A percentile compares a stretch with the other conserved stretches of the same genome.
These are phyloP conservation scores for Yponomeuta evonymella DNA, from an alignment of 2,888 invertebrate species.

Conservation along the genomic window DNA sequence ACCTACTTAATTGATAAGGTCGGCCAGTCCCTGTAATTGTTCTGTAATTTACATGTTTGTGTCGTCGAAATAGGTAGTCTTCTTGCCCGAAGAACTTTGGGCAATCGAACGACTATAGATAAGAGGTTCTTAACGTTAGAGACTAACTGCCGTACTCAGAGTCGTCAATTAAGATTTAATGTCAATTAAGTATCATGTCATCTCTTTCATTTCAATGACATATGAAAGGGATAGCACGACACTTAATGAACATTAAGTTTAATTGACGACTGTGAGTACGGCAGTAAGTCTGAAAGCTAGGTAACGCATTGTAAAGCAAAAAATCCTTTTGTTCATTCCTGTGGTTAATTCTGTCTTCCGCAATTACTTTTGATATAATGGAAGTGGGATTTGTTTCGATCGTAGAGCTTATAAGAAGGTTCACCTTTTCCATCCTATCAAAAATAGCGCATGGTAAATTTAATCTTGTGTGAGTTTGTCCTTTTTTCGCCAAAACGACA, in stretches of 20 bases:
- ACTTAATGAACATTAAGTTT: no score
- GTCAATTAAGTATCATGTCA: no score
- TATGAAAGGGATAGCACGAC: no score
- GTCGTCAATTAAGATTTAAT: no score
- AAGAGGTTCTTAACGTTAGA: constrained; percentile 27
- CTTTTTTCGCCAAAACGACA: constrained; percentile 61
- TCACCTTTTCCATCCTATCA: no score
- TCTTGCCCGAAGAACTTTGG: constrained; percentile 62
- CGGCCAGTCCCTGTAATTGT: background rate
- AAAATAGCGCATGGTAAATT: no score
- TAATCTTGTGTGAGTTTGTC: constrained; percentile 46
- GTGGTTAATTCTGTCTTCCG: constrained; percentile 12
- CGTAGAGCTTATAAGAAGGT: no score
- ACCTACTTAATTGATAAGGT: no score
- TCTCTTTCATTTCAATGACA: no score
- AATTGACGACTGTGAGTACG: no score
- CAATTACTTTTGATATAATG: constrained; percentile 5
- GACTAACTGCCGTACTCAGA: no score
- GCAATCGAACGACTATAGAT: constrained; percentile 51
- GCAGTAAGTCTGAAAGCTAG: constrained; percentile 28
- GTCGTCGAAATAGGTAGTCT: constrained; percentile 38
- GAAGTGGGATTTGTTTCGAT: no score
- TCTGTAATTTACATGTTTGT: constrained; percentile 15
- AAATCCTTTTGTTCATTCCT: constrained; percentile 14
- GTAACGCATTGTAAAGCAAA: background rate